Base-by-base conservation (phyloP, 2,888 invertebrate species). In the Dichetophora obliterata region DNA sequence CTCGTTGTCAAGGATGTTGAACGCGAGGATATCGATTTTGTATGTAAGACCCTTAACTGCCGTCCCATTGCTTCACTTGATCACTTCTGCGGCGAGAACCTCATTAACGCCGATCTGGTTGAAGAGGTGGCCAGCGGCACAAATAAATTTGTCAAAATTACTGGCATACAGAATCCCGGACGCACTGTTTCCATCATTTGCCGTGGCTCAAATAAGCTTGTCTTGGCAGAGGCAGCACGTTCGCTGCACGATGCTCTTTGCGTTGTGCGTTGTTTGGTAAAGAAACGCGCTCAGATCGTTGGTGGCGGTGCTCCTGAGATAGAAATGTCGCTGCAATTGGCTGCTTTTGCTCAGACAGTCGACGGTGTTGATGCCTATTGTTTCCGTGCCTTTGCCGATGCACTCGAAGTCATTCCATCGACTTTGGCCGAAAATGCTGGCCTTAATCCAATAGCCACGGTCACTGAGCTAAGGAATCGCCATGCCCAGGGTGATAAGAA, bases 221-320 rank as follows among this genome's bases (percentile, higher is more conserved):
- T 98, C 80, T 91, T 97, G 79, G 97, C 96, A 78, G 94, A 98
- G 91, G 97, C 97, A 80, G 96, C 96, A 82, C 92, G 98, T 80
- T 97, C 97, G 78, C 91, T 98, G 79, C 97, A 98, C 90, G 97
- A 98, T 91, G 97, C 98, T 43, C 90, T 94, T 80, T 94, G 94
- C 85, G 98, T 97, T 70, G 95, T 99, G 86, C 94, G 99, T 82
- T 99, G 99, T 90, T 92, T 99, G 83, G 98, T 99, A 5, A 96
- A 98, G 84, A 95, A 98, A 81, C 94, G 94, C 78, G 96, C 96
- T 63, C 91, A 98, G 83, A 94, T 98, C 88, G 95, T 98, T 74
- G 99, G 99, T 78, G 99, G 99, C 69, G 99, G 99, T 65, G 98
- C 98, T 16, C 98, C 99, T 5, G 99, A 99, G 91, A 98, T 97